Conservation (phyloP, 2,888 invertebrate genomes). For the Monoplex corrugatus region DNA sequence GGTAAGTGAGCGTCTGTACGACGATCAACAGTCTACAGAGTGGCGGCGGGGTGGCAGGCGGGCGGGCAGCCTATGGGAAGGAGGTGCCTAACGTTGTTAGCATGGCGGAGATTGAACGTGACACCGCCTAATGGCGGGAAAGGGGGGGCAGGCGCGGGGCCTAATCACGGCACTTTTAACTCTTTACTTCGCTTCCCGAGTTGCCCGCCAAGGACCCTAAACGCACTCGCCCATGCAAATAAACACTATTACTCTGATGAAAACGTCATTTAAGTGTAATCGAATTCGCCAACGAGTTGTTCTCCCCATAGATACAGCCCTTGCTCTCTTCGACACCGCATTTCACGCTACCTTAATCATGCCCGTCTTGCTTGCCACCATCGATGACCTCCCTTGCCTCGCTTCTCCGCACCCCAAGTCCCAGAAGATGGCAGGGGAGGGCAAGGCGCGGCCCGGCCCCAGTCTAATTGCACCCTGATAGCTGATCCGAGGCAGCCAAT, state of each 20-base stretch:
- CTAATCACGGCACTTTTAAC: slow-evolving; percentile 59
- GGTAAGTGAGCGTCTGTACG: not conserved
- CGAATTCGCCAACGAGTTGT: slow-evolving; percentile 57
- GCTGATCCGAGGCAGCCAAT: slow-evolving; percentile 61
- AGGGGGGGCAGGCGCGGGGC: slow-evolving; percentile 48
- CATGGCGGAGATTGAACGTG: slow-evolving; percentile 54
- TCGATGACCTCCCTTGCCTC: slow-evolving; percentile 46
- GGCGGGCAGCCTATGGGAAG: not conserved
- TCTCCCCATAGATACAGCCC: slow-evolving; percentile 50
- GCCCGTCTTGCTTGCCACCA: slow-evolving; percentile 52
- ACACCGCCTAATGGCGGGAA: slow-evolving; percentile 55
- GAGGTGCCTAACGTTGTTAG: slow-evolving; percentile 57
- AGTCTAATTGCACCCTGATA: slow-evolving; percentile 56
- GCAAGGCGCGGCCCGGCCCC: slow-evolving; percentile 31
- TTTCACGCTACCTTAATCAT: slow-evolving; percentile 56
- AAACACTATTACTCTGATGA: slow-evolving; percentile 62
- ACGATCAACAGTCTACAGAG: not conserved
- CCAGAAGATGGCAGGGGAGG: slow-evolving; percentile 23
- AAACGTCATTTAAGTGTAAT: slow-evolving; percentile 61
- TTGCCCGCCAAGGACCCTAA: slow-evolving; percentile 32
- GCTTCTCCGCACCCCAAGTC: slow-evolving; percentile 11
- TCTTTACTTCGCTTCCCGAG: slow-evolving; percentile 53
- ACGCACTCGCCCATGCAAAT: slow-evolving; percentile 56
- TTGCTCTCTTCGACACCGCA: slow-evolving; percentile 51
- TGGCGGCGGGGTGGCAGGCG: not conserved